Evolutionary conservation across 2,888 invertebrate genomes (phyloP).

Genomic region (Oxyteleia sp.): DNA sequence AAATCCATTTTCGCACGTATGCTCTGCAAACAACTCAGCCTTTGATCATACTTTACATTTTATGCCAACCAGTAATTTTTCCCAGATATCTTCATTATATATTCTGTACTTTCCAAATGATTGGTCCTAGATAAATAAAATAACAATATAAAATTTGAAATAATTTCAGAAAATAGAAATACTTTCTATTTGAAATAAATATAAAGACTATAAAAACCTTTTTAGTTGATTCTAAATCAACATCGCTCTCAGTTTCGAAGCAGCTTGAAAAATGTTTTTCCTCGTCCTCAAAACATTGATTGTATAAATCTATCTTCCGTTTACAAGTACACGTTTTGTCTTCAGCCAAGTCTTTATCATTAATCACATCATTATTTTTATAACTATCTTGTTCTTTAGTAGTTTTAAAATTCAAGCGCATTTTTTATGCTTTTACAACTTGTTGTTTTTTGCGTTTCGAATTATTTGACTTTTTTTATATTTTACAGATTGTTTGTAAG

Average conservation of each 20-base stretch:
- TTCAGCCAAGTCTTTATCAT: background rate
- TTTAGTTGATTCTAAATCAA: background rate
- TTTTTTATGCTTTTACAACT: background rate
- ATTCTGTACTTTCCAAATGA: slow-evolving; percentile 11
- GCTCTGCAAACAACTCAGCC: slow-evolving; percentile 7
- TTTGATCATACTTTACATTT: slow-evolving; percentile 18
- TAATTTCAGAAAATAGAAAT: background rate
- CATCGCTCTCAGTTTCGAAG: background rate
- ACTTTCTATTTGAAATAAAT: background rate
- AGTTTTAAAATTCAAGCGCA: background rate
- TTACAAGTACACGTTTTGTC: background rate
- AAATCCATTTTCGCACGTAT: slow-evolving; percentile 3
- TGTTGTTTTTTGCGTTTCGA: background rate
- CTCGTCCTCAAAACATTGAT: background rate
- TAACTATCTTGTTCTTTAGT: background rate
- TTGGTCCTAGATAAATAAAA: background rate
- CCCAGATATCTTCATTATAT: slow-evolving; percentile 12
- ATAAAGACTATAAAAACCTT: background rate
- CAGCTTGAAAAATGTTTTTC: slow-evolving; percentile 1
- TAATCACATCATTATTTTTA: background rate
- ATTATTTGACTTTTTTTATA: background rate
- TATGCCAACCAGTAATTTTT: background rate
- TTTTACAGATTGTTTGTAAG: background rate
- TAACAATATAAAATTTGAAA: background rate
- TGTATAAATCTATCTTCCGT: background rate